phyloP scores from a whole-genome alignment of 2,797 vertebrate species.

The Eptatretus atami region DNA sequence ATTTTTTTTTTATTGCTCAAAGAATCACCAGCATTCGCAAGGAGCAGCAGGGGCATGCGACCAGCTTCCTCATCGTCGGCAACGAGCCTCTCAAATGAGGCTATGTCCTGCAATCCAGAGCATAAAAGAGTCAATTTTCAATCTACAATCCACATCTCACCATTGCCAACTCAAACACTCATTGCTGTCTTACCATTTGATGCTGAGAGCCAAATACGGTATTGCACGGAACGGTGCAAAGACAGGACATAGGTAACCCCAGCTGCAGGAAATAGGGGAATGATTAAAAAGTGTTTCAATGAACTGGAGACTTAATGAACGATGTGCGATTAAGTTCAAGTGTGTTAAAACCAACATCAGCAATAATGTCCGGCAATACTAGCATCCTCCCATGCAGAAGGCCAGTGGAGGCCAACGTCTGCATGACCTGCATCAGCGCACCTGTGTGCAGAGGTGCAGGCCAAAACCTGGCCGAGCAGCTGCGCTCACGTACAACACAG shows the following conservation, averaged over 20 bases:
- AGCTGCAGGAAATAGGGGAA: slow-evolving; percentile 19
- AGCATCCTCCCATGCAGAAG: no score
- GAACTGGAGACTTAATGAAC: no score
- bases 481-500: slow-evolving; percentile 62
- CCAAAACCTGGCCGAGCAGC: slow-evolving; percentile 48
- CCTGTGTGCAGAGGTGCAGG: slow-evolving; percentile 67
- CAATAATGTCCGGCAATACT: no score
- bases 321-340: no score
- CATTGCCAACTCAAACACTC: neutral
- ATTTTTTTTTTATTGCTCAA: neutral
- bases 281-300: no score
- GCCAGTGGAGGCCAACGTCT: neutral
- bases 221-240: slow-evolving; percentile 75
- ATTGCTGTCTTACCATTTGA: slow-evolving; percentile 46
- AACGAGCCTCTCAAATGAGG: slow-evolving; percentile 57
- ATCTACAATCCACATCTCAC: no score
- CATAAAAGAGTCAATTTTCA: slow-evolving; percentile 6
- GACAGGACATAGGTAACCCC: slow-evolving; percentile 48
- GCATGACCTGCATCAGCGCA: slow-evolving; percentile 12
- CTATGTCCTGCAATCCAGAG: slow-evolving; percentile 34
- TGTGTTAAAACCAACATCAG: no score
- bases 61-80: slow-evolving; percentile 50
- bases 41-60: slow-evolving; percentile 46
- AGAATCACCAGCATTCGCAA: slow-evolving; percentile 48
- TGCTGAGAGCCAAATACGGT: slow-evolving; percentile 92